Base-by-base conservation (phyloP, 2,113 vertebrate species). In the Pagrus major region DNA sequence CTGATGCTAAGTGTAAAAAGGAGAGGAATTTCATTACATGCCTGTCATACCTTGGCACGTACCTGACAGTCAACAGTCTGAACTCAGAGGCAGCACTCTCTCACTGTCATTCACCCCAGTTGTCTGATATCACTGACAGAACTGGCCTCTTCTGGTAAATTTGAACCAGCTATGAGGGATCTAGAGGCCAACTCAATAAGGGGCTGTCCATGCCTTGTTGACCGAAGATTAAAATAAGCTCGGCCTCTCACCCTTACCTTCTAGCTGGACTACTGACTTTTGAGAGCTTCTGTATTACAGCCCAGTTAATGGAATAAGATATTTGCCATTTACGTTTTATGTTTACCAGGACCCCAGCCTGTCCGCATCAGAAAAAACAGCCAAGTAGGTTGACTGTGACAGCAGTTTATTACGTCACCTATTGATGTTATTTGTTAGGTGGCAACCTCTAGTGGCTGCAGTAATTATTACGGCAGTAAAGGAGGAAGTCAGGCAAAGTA, bases 1-100 rank as follows among this genome's bases (percentile, higher is more conserved):
- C 69, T 68, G 58, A 68, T 47, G 69, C 35, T 10, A 23, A 63
- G 66, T 52, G 68, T 68, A 49, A n/a, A 0, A 66, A 81, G 71
- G 64, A 74, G 64, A 75, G 76, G 85, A 78, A 81, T 89, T 85
- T 83, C 46, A 88, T 85, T 86, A 70, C 65, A 86, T 31, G 68
- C 67, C 78, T 89, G 86, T 86, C 81, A 81, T 68, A 83, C 64
- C 77, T 42, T 59, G 69, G 41, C 75, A 71, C 70, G 79, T 49
- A 71, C 55, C 72, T 71, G 51, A 66, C 58, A 77, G n/a, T n/a
- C n/a, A n/a, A n/a, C n/a, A n/a, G n/a, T n/a, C n/a, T n/a, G n/a
- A n/a, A n/a, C n/a, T n/a, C n/a, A 33, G 66, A 46, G 55, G 37
- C 1, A 61, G 52, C 3, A 49, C 21, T 29, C 46, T 29, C 68